Conservation (phyloP, 1,140 invertebrate genomes). For the Aphelinus certus region DNA sequence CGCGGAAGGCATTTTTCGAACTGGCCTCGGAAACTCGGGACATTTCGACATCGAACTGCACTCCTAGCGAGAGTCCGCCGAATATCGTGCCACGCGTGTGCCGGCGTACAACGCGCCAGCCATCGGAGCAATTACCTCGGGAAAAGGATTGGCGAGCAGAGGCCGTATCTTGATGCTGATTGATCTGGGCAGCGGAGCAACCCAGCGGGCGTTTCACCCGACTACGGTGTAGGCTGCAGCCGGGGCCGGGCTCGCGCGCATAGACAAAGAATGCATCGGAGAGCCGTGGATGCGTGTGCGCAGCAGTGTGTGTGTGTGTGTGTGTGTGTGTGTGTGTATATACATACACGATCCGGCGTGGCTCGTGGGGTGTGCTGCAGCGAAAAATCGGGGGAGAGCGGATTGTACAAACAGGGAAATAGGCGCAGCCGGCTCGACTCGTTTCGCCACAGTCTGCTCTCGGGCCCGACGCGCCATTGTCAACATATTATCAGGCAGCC, state of each 20-base stretch:
- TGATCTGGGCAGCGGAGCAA: slow-evolving; percentile 5
- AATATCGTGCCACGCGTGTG: too few relatives aligned
- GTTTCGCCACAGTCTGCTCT: slow-evolving; percentile 53
- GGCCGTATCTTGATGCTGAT: neutral
- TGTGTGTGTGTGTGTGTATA: neutral
- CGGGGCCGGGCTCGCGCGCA: neutral
- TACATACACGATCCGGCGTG: neutral
- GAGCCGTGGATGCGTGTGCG: neutral
- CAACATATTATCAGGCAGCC: slow-evolving; percentile 38
- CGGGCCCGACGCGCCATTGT: slow-evolving; percentile 33
- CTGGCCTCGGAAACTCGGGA: too few relatives aligned
- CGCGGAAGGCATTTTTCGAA: too few relatives aligned
- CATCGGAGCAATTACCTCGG: too few relatives aligned
- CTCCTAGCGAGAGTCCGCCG: too few relatives aligned
- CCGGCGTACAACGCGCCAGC: too few relatives aligned
- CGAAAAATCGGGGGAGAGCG: slow-evolving; percentile 44
- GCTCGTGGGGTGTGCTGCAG: slow-evolving; percentile 7
- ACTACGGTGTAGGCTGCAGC: neutral
- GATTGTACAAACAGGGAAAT: slow-evolving; percentile 57
- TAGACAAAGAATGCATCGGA: slow-evolving; percentile 15
- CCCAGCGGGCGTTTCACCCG: neutral
- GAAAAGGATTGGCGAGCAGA: too few relatives aligned
- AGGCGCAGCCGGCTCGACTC: slow-evolving; percentile 48
- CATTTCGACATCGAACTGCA: too few relatives aligned
- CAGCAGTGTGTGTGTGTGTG: neutral